A percentile compares a stretch with the other conserved stretches of the same genome.
Evolutionary conservation across 2,797 vertebrate species (phyloP).

Genomic region (Pelodytes ibericus): DNA sequence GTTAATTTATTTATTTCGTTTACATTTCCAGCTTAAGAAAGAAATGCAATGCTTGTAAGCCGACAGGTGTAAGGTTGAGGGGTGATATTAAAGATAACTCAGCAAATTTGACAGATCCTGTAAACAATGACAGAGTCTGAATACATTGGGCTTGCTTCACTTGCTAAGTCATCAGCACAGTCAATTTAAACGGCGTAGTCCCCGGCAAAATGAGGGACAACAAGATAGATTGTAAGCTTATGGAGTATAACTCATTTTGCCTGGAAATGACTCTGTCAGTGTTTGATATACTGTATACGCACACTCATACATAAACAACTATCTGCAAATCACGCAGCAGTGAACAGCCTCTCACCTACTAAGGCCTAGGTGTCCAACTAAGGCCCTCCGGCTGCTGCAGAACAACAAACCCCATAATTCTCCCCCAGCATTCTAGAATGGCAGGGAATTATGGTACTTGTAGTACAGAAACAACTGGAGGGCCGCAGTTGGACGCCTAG

Average conservation of each 20-base stretch:
- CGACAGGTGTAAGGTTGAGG: neutral
- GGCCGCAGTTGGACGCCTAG: no score
- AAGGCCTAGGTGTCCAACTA: no score
- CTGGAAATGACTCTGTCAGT: no score
- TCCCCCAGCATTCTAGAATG: no score
- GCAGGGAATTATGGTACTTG: no score
- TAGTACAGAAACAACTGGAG: no score
- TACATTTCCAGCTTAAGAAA: neutral
- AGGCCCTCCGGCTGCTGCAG: no score
- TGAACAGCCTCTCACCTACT: slow-evolving; percentile 13
- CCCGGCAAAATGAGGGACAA: neutral
- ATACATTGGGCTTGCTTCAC: neutral
- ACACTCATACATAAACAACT: neutral
- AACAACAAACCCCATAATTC: no score
- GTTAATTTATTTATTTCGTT: no score
- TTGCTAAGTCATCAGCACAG: neutral
- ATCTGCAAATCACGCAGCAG: slow-evolving; percentile 6
- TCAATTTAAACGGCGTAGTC: neutral
- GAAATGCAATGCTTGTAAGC: neutral
- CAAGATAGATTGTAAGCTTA: neutral
- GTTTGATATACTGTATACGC: no score
- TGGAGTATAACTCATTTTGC: neutral
- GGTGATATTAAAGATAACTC: neutral
- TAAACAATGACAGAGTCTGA: neutral
- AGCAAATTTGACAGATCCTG: neutral